Conservation (phyloP, 2,888 invertebrate species). For the Tubulanus polymorphus region DNA sequence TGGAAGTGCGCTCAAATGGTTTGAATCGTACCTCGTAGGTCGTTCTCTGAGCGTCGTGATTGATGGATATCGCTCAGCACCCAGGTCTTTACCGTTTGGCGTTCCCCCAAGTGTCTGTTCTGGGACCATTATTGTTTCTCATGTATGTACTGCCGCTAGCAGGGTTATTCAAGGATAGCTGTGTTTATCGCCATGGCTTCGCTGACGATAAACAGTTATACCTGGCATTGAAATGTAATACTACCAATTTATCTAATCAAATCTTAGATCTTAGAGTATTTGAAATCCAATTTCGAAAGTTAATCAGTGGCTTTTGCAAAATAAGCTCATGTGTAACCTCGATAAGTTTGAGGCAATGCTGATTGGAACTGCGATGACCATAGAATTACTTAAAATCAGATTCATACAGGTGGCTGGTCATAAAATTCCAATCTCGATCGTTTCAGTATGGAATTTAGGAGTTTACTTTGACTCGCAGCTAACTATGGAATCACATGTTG, state of each 20-base stretch:
- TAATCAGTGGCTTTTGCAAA: too few species aligned
- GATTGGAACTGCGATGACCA: too few species aligned
- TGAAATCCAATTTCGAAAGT: too few species aligned
- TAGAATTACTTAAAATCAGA: too few species aligned
- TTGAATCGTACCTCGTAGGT: conserved; percentile 13
- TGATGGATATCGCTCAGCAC: not conserved
- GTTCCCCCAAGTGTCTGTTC: too few species aligned
- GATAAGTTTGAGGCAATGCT: too few species aligned
- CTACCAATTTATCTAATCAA: too few species aligned
- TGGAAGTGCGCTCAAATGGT: conserved; percentile 15
- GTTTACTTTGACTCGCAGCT: conserved; percentile 8
- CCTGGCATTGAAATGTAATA: too few species aligned
- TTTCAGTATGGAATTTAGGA: conserved; percentile 11
- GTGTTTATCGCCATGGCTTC: conserved; percentile 17
- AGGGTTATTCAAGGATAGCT: conserved; percentile 13
- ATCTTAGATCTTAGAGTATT: too few species aligned
- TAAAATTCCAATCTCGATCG: too few species aligned
- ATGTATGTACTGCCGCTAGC: conserved; percentile 15
- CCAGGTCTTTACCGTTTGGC: not conserved
- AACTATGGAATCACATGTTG: conserved; percentile 9
- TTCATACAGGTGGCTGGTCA: too few species aligned
- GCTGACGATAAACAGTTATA: conserved; percentile 16
- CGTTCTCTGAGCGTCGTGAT: conserved; percentile 8
- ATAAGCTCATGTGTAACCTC: too few species aligned
- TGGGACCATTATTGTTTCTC: conserved; percentile 9